Percentiles rank a stretch among this genome's conserved stretches.
These are phyloP conservation scores for Erebia palarica DNA, from an alignment of 2,888 invertebrate species.

Conservation along the genomic window DNA sequence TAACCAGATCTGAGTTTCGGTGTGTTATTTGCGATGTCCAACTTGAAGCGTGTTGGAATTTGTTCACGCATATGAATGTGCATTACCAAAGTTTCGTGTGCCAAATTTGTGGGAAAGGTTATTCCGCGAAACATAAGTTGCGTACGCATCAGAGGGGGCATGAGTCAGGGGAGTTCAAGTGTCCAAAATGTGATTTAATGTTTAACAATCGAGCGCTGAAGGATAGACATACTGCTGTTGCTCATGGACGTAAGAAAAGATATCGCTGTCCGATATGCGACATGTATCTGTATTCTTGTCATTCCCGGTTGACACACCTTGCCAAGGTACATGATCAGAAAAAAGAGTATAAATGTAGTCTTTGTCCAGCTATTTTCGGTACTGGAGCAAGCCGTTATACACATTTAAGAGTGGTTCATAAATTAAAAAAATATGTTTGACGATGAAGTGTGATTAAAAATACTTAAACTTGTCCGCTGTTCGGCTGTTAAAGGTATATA, in stretches of 20 bases:
- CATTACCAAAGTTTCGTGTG: constrained; percentile 72
- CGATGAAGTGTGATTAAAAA: not conserved
- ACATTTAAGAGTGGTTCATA: constrained; percentile 64
- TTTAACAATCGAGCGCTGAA: constrained; percentile 57
- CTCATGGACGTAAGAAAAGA: constrained; percentile 56
- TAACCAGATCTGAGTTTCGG: constrained; percentile 54
- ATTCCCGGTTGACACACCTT: constrained; percentile 57
- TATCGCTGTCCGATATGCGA: constrained; percentile 63
- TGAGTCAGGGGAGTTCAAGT: constrained; percentile 61
- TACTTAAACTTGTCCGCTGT: not conserved
- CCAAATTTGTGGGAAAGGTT: constrained; percentile 73
- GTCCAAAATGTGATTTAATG: constrained; percentile 65
- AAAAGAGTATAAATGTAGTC: constrained; percentile 54
- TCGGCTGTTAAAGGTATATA: not conserved
- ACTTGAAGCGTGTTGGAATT: constrained; percentile 55
- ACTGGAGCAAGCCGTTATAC: constrained; percentile 64
- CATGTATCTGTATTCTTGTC: constrained; percentile 55
- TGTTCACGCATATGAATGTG: constrained; percentile 68
- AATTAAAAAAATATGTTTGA: constrained; percentile 35
- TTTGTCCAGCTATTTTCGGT: constrained; percentile 56
- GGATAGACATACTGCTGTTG: constrained; percentile 51
- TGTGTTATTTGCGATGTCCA: constrained; percentile 55
- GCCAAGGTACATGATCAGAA: constrained; percentile 56
- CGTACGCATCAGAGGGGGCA: constrained; percentile 66
- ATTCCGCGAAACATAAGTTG: constrained; percentile 65